Evolutionary conservation across 1,140 invertebrate genomes (phyloP).

Genomic region (Micrasema longulum): DNA sequence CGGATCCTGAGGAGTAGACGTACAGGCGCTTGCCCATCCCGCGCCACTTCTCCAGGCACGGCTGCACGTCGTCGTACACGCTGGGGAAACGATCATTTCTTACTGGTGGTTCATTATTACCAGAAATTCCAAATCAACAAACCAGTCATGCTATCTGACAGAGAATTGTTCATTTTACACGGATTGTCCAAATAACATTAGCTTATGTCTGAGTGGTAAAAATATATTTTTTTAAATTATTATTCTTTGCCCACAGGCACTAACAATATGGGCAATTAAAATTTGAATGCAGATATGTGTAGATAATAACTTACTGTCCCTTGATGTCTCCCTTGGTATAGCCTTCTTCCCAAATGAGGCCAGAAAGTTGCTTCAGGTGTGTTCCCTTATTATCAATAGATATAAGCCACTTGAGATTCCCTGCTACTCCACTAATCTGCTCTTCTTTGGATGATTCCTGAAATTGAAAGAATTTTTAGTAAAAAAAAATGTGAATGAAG

Average conservation of each 20-base stretch:
- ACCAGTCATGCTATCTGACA: too few relatives aligned
- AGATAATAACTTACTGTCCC: conserved; percentile 93
- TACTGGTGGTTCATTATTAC: too few relatives aligned
- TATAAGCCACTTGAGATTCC: conserved; percentile 85
- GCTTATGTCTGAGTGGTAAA: too few relatives aligned
- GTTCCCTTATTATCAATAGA: conserved; percentile 83
- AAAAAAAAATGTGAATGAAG: too few relatives aligned
- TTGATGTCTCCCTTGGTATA: conserved; percentile 82
- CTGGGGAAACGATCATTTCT: conserved; percentile 64
- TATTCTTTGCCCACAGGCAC: too few relatives aligned
- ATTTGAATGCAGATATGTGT: too few relatives aligned
- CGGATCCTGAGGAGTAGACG: conserved; percentile 93
- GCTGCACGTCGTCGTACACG: conserved; percentile 86
- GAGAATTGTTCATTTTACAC: too few relatives aligned
- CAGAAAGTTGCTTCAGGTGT: conserved; percentile 88
- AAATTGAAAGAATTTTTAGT: conserved; percentile 44
- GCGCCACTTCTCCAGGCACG: conserved; percentile 78
- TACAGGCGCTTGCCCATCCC: conserved; percentile 76
- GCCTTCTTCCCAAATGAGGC: conserved; percentile 88
- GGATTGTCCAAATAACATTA: too few relatives aligned
- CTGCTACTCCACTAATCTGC: conserved; percentile 71
- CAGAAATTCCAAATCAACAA: too few relatives aligned
- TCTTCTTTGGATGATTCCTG: conserved; percentile 69
- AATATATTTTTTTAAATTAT: too few relatives aligned
- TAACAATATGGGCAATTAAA: too few relatives aligned